A percentile compares a stretch with the other conserved stretches of the same genome.
phyloP scores from a whole-genome alignment of 2,888 invertebrate species.

The Malachius bipustulatus region DNA sequence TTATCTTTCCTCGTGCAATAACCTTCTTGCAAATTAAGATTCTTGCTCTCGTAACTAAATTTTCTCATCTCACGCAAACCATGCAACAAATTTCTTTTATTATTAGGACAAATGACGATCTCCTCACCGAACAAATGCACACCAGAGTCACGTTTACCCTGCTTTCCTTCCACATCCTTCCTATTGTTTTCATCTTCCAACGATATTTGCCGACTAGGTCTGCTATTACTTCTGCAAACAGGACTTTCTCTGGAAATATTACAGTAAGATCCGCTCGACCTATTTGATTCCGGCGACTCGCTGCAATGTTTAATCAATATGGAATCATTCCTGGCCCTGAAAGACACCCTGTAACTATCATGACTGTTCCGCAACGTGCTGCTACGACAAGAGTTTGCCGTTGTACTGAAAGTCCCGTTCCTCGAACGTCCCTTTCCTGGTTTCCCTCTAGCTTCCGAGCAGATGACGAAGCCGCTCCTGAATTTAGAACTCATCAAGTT shows the following conservation, averaged over 20 bases:
- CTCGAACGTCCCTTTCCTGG: slow-evolving; percentile 38
- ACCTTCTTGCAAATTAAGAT: slow-evolving; percentile 22
- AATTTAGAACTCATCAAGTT: slow-evolving; percentile 88
- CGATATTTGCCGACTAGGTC: slow-evolving; percentile 11
- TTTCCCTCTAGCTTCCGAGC: slow-evolving; percentile 44
- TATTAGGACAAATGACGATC: slow-evolving; percentile 19
- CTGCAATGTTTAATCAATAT: slow-evolving; percentile 29
- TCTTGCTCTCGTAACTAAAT: slow-evolving; percentile 17
- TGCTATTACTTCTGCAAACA: slow-evolving; percentile 5
- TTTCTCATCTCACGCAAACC: slow-evolving; percentile 18
- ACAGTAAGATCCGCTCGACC: slow-evolving; percentile 38
- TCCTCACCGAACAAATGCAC: slow-evolving; percentile 25
- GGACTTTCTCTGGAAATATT: slow-evolving; percentile 16
- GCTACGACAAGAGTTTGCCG: slow-evolving; percentile 37
- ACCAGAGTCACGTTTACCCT: slow-evolving; percentile 15
- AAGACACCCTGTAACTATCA: slow-evolving; percentile 30
- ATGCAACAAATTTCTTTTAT: slow-evolving; percentile 13
- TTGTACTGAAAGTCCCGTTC: slow-evolving; percentile 47
- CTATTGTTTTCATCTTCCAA: slow-evolving; percentile 16
- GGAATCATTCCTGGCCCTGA: slow-evolving; percentile 29
- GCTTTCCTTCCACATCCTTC: slow-evolving; percentile 9
- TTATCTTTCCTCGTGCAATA: slow-evolving; percentile 19
- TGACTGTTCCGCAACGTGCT: slow-evolving; percentile 30
- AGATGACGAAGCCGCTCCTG: slow-evolving; percentile 65
- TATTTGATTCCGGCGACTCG: slow-evolving; percentile 42